Percentiles rank a stretch among this genome's conserved stretches.
phyloP scores from a whole-genome alignment of 2,888 invertebrate species.

The Aphodius granarius region DNA sequence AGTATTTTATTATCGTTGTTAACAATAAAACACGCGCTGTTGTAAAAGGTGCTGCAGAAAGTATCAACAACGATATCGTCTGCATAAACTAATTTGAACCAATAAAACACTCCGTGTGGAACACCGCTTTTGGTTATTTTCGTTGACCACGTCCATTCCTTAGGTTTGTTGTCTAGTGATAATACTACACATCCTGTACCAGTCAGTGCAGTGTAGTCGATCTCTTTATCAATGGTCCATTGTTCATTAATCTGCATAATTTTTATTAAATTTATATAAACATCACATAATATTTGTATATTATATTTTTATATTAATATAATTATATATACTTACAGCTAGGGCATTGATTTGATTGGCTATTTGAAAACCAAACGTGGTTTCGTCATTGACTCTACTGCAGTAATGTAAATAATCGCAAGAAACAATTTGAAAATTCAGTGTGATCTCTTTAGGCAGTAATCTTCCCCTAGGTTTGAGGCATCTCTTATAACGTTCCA shows the following conservation, averaged over 20 bases:
- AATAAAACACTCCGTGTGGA: constrained; percentile 59
- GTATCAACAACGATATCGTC: constrained; percentile 54
- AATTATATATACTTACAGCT: constrained; percentile 57
- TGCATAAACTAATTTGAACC: constrained; percentile 52
- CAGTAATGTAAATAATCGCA: constrained; percentile 63
- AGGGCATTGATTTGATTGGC: constrained; percentile 62
- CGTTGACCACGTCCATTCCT: no score
- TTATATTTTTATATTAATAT: no score
- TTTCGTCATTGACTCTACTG: constrained; percentile 60
- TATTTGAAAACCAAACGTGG: constrained; percentile 59
- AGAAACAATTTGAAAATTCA: constrained; percentile 62
- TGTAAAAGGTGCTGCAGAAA: constrained; percentile 52
- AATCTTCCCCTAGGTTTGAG: constrained; percentile 42
- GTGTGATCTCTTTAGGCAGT: constrained; percentile 56
- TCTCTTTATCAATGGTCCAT: constrained; percentile 55
- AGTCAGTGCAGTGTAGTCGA: constrained; percentile 54
- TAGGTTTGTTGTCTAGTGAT: constrained; percentile 3
- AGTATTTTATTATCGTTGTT: constrained; percentile 47
- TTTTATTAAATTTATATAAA: constrained; percentile 11
- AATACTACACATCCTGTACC: constrained; percentile 31
- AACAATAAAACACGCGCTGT: constrained; percentile 57
- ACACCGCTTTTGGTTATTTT: constrained; percentile 51
- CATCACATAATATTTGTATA: neutral
- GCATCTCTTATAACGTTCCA: constrained; percentile 44
- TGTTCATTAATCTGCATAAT: constrained; percentile 56